These are phyloP conservation scores for Drosophila mayri DNA, from an alignment of 1,140 invertebrate genomes.

Conservation along the genomic window DNA sequence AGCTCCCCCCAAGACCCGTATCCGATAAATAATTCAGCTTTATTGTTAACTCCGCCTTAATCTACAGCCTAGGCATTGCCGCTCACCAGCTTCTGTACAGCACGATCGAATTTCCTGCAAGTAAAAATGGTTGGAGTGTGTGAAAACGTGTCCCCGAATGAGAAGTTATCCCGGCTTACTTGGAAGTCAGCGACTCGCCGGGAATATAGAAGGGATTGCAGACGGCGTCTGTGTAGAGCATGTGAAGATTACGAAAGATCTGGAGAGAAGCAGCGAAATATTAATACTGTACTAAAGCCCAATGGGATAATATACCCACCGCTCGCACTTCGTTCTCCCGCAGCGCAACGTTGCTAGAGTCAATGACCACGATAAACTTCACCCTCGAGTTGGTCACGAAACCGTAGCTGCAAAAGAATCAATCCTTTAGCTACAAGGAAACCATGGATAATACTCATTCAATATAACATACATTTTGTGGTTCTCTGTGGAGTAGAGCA, in stretches of 20 bases:
- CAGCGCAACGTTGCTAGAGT: slow-evolving; percentile 93
- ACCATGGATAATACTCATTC: not conserved
- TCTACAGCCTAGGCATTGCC: slow-evolving; percentile 73
- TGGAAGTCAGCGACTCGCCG: slow-evolving; percentile 92
- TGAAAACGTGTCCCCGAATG: not conserved
- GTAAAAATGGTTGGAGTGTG: slow-evolving; percentile 41
- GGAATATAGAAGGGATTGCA: slow-evolving; percentile 98
- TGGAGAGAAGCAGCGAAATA: slow-evolving; percentile 78
- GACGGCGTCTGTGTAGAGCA: slow-evolving; percentile 95
- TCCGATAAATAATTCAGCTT: slow-evolving; percentile 28
- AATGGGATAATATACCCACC: slow-evolving; percentile 86
- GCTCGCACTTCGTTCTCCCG: slow-evolving; percentile 97
- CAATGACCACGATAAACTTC: slow-evolving; percentile 97
- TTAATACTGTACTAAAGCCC: not conserved
- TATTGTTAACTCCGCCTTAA: slow-evolving; percentile 20
- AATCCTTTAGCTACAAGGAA: not conserved
- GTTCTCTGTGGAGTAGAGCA: slow-evolving; percentile 97
- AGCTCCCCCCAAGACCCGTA: not conserved
- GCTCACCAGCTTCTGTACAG: slow-evolving; percentile 88
- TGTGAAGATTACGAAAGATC: slow-evolving; percentile 96
- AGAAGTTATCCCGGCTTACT: slow-evolving; percentile 86
- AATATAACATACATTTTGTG: slow-evolving; percentile 93
- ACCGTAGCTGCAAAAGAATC: slow-evolving; percentile 91
- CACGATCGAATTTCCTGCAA: slow-evolving; percentile 88
- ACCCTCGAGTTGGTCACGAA: slow-evolving; percentile 99